Evolutionary conservation across 1,140 invertebrate genomes (phyloP).

Genomic region (Drosophila persimilis): DNA sequence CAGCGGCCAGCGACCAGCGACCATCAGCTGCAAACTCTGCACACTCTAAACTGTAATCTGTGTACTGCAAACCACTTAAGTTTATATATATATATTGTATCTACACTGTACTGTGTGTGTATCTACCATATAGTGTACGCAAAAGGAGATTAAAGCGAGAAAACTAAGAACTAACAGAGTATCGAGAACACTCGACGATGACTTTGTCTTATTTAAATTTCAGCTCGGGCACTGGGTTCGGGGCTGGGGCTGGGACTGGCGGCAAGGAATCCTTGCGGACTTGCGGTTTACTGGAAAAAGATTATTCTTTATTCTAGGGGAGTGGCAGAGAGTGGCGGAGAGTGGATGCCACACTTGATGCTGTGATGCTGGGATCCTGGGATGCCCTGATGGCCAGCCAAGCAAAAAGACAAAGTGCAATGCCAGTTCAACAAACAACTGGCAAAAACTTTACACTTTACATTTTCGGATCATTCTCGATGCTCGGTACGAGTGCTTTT

Average conservation of each 20-base stretch:
- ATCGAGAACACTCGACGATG: conserved; percentile 16
- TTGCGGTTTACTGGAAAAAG: conserved; percentile 20
- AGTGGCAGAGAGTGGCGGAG: background rate
- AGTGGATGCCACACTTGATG: conserved; percentile 42
- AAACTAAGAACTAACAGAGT: conserved; percentile 30
- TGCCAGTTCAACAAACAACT: conserved; percentile 52
- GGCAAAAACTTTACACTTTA: conserved; percentile 72
- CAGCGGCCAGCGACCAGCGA: too few species aligned
- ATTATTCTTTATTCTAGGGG: background rate
- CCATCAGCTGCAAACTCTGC: conserved; percentile 30
- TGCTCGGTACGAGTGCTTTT: conserved; percentile 10
- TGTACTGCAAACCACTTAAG: conserved; percentile 43
- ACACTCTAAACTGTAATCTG: conserved; percentile 32
- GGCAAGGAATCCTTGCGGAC: conserved; percentile 13
- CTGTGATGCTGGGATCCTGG: background rate
- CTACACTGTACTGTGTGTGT: conserved; percentile 34
- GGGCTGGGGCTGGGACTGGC: background rate
- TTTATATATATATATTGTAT: conserved; percentile 55
- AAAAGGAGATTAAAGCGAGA: conserved; percentile 66
- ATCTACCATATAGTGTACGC: conserved; percentile 50
- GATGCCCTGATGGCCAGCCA: conserved; percentile 37
- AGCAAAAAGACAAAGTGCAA: conserved; percentile 47
- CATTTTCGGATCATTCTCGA: conserved; percentile 45
- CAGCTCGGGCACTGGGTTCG: conserved; percentile 14
- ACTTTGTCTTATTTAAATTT: conserved; percentile 66